A percentile compares a stretch with the other conserved stretches of the same genome.
Evolutionary conservation across 2,797 vertebrate genomes (phyloP).

Genomic region (Bradypodion pumilum): DNA sequence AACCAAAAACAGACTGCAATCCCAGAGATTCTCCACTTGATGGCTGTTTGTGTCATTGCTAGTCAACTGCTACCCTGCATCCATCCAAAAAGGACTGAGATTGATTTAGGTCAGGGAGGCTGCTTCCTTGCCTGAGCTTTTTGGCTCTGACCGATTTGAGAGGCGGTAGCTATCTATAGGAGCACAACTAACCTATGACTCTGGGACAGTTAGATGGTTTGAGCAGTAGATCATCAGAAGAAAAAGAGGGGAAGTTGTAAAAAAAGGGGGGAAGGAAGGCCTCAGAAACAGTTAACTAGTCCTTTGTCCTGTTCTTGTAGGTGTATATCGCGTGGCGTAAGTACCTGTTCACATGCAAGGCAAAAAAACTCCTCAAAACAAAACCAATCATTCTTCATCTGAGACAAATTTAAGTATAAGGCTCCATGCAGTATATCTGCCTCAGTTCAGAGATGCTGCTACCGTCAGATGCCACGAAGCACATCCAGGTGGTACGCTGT

Average conservation of each 20-base stretch:
- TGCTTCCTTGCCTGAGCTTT: conserved; percentile 75
- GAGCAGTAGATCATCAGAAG: conserved; percentile 49
- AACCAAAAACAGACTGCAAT: conserved; percentile 70
- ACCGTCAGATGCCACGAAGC: conserved; percentile 77
- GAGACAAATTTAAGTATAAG: conserved; percentile 63
- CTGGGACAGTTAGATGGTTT: conserved; percentile 60
- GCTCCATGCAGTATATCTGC: conserved; percentile 71
- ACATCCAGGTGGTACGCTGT: conserved; percentile 77
- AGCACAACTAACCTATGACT: conserved; percentile 47
- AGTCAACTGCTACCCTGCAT: conserved; percentile 79
- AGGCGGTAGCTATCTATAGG: conserved; percentile 48
- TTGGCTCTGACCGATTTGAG: conserved; percentile 66
- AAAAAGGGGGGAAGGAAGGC: conserved; percentile 61
- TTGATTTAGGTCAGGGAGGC: conserved; percentile 89
- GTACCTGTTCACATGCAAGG: conserved; percentile 60
- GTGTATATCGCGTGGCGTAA: conserved; percentile 67
- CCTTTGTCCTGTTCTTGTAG: conserved; percentile 77
- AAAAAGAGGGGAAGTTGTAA: neutral
- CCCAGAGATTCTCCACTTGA: conserved; percentile 74
- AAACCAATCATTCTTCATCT: conserved; percentile 66
- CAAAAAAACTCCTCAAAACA: conserved; percentile 56
- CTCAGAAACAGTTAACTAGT: conserved; percentile 72
- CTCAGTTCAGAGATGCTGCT: conserved; percentile 72
- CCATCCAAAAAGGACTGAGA: conserved; percentile 85
- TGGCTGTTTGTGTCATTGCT: conserved; percentile 78